These are phyloP conservation scores for Heliconius nattereri DNA, from an alignment of 1,140 invertebrate genomes.

Conservation along the genomic window DNA sequence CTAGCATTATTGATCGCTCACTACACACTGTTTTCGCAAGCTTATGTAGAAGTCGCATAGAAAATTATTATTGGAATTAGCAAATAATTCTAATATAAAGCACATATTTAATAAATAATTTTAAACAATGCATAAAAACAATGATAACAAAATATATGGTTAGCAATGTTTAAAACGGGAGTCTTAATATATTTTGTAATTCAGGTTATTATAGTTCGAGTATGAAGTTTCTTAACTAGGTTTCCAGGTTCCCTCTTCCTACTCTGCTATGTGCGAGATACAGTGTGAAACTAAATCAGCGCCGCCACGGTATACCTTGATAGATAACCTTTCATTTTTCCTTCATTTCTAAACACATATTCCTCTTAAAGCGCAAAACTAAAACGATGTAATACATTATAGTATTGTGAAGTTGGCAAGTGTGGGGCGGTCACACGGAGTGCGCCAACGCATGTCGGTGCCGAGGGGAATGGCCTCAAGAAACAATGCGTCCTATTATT, in stretches of 20 bases:
- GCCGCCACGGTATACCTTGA: no score
- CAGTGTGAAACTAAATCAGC: no score
- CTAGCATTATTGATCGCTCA: neutral
- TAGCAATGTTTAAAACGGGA: no score
- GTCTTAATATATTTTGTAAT: no score
- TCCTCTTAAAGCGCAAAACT: neutral
- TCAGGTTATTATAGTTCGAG: no score
- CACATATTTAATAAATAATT: no score
- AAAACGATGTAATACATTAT: slow-evolving; percentile 7
- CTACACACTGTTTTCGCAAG: neutral
- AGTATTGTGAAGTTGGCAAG: slow-evolving; percentile 20
- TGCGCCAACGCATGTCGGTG: slow-evolving; percentile 52
- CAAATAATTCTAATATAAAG: no score
- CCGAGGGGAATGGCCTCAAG: slow-evolving; percentile 49
- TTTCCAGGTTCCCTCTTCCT: no score
- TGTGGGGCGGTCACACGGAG: slow-evolving; percentile 42
- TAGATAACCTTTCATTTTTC: neutral
- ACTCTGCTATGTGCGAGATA: no score
- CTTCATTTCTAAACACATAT: neutral
- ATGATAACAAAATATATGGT: no score
- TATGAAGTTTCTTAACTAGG: no score
- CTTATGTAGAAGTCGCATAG: neutral
- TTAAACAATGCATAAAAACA: no score
- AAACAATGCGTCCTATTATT: slow-evolving; percentile 54
- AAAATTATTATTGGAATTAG: neutral